A percentile compares a stretch with the other conserved stretches of the same genome.
These are phyloP conservation scores for Pseudopleuronectes americanus DNA, from an alignment of 2,797 vertebrate species.

Conservation along the genomic window DNA sequence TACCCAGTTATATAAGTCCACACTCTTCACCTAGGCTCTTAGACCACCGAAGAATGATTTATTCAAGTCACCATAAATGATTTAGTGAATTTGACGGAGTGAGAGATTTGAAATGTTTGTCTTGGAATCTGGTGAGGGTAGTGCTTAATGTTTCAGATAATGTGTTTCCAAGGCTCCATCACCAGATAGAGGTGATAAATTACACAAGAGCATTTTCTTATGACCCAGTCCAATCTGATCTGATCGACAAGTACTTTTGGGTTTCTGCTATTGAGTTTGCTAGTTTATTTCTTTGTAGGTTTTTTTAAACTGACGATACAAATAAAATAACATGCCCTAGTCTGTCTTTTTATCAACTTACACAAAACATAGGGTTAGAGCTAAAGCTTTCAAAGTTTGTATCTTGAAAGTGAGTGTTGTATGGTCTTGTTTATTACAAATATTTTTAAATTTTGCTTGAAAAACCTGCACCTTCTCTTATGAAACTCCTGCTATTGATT, in stretches of 20 bases:
- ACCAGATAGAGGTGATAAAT: conserved; percentile 7
- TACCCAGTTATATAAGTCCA: conserved; percentile 55
- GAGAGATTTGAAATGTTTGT: conserved; percentile 58
- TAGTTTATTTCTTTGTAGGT: background rate
- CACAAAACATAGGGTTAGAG: too few species aligned
- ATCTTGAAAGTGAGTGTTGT: too few species aligned
- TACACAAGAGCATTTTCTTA: background rate
- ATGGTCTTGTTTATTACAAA: too few species aligned
- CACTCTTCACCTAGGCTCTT: conserved; percentile 56
- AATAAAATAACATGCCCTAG: too few species aligned
- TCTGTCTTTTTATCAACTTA: too few species aligned
- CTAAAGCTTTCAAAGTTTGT: too few species aligned
- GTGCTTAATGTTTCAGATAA: conserved; percentile 39
- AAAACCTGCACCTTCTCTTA: too few species aligned
- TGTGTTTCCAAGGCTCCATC: conserved; percentile 20
- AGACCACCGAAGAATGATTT: conserved; percentile 66
- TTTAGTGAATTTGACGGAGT: conserved; percentile 65
- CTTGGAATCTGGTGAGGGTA: conserved; percentile 23
- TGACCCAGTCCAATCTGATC: background rate
- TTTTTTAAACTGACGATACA: too few species aligned
- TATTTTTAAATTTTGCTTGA: too few species aligned
- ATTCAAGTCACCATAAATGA: conserved; percentile 76
- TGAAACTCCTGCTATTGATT: background rate
- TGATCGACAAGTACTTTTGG: too few species aligned
- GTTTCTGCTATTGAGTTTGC: background rate